Base-by-base conservation (phyloP, 2,888 invertebrate species). In the Synanthedon formicaeformis region DNA sequence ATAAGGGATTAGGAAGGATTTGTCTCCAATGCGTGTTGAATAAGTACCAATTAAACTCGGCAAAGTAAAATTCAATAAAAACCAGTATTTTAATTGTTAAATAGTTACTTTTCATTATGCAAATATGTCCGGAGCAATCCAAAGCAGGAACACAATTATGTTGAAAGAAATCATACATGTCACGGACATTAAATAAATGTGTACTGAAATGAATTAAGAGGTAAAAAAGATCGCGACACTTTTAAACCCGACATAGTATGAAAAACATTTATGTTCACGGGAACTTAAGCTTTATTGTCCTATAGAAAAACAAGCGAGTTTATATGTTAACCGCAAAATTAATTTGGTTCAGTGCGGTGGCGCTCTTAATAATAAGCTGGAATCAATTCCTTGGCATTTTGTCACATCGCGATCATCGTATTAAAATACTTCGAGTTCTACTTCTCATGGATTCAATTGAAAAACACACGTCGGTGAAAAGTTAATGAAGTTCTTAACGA, bases 401-500 rank as follows among this genome's bases (percentile, higher is more conserved):
- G 73, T 75, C 73, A 73, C 78, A 79, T 73, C 64, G 62, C 63
- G 56, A 65, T 67, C 62, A 61, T 58, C 59, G 63, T 70, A 72
- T 77, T 73, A 75, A 78, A 73, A 78, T 79, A 60, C 69, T 67
- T 65, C 56, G 55, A 68, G 75, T 63, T 67, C 68, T 57, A 63
- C 60, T 75, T 78, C 78, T 69, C 75, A 74, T 72, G 71, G 62
- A 61, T 66, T 64, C 69, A 67, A 71, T 70, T 75, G 69, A 81
- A 82, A 80, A 81, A 77, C 66, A 62, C 61, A 63, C 64, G 65
- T 65, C 75, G 69, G 60, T 63, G 71, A 65, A 67, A 73, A 75
- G 59, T 69, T 84, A 85, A 85, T 86, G 80, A 83, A 83, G 82
- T 79, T 78, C 77, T 81, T 77, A 79, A 80, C 73, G 72, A 76